Conservation (phyloP, 2,888 invertebrate genomes). For the Zhengitettix transpicula region DNA sequence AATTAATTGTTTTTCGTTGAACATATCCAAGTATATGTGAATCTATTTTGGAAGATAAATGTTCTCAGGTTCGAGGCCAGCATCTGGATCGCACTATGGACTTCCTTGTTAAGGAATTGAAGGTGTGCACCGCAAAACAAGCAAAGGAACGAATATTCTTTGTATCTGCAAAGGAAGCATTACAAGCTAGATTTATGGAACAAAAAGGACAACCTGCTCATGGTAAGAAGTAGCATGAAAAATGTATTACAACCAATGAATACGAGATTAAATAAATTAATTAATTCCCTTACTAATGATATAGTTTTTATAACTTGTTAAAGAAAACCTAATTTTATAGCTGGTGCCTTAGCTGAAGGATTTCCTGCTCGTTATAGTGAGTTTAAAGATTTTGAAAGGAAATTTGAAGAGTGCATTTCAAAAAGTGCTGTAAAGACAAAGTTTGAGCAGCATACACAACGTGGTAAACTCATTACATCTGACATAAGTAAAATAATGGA, state of each 20-base stretch:
- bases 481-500: constrained; percentile 45
- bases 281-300: no score
- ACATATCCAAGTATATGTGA: background rate
- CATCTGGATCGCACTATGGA: constrained; percentile 88
- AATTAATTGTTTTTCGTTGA: no score
- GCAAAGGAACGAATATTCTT: constrained; percentile 93
- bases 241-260: background rate
- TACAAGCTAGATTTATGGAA: constrained; percentile 56
- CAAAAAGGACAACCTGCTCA: constrained; percentile 46
- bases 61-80: constrained; percentile 72
- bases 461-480: constrained; percentile 74
- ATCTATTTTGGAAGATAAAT: no score
- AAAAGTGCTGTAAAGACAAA: constrained; percentile 97
- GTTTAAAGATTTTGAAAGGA: constrained; percentile 95
- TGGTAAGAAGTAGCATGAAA: constrained; percentile 28
- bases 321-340: constrained; percentile 23
- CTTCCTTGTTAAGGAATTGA: constrained; percentile 88
- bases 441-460: constrained; percentile 92
- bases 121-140: constrained; percentile 74
- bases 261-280: no score
- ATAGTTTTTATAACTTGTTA: no score
- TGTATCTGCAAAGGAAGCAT: constrained; percentile 91
- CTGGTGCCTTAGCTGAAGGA: constrained; percentile 74
- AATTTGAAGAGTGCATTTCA: constrained; percentile 96
- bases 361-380: constrained; percentile 90